phyloP scores from a whole-genome alignment of 2,797 vertebrate species.

The Molossus molossus region DNA sequence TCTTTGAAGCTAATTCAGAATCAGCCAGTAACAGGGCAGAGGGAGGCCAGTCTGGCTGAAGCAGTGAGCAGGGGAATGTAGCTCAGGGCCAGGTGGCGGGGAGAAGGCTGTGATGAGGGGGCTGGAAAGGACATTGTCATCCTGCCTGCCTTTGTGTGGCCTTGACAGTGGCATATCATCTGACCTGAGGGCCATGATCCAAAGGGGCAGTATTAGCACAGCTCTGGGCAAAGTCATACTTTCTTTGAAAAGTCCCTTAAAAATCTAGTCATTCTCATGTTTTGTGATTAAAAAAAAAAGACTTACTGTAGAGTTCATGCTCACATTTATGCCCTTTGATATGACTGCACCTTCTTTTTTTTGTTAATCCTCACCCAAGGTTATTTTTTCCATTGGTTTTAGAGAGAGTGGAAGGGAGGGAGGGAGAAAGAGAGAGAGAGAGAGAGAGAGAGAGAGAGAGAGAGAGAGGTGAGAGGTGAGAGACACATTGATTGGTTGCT shows the following conservation, averaged over 20 bases:
- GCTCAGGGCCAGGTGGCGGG: not conserved
- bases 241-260: slow-evolving; percentile 33
- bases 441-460: no score
- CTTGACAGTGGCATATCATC: not conserved
- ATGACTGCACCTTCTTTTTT: not conserved
- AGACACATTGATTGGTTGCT: no score
- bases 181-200: not conserved
- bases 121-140: not conserved
- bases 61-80: not conserved
- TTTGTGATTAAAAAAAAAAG: not conserved
- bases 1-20: slow-evolving; percentile 3
- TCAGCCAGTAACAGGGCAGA: not conserved
- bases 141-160: not conserved
- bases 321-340: not conserved
- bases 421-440: no score
- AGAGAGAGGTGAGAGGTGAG: no score
- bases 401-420: no score
- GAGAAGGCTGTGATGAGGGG: not conserved
- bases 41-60: not conserved
- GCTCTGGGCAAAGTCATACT: not conserved
- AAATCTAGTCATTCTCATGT: slow-evolving; percentile 30
- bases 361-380: no score
- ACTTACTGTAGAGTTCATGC: not conserved
- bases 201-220: not conserved
- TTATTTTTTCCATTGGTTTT: no score